phyloP scores from a whole-genome alignment of 2,888 invertebrate species.

The Synergus umbraculus region DNA sequence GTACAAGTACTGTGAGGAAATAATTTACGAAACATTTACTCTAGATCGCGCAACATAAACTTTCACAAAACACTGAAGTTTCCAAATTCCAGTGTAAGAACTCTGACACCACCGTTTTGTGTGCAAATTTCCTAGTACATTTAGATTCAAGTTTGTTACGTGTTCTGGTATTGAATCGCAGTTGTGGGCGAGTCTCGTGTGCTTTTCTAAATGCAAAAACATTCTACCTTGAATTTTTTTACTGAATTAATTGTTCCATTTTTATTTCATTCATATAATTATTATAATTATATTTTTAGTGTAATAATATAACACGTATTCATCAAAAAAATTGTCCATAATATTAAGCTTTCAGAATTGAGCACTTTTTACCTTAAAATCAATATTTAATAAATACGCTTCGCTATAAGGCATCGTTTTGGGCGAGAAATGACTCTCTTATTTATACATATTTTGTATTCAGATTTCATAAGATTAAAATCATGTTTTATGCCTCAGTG shows the following conservation, averaged over 20 bases:
- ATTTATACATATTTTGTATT: background rate
- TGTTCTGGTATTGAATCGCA: background rate
- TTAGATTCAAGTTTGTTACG: background rate
- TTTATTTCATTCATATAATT: background rate
- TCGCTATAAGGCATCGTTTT: too few relatives aligned
- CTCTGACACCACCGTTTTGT: background rate
- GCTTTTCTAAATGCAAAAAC: background rate
- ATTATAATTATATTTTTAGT: too few relatives aligned
- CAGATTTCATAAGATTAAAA: background rate
- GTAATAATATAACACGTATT: too few relatives aligned
- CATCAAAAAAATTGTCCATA: too few relatives aligned
- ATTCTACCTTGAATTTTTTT: background rate
- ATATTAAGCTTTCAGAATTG: background rate
- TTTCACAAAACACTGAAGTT: slow-evolving; percentile 3
- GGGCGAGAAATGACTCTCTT: too few relatives aligned
- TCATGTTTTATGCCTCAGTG: background rate
- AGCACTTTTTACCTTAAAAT: too few relatives aligned
- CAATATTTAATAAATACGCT: background rate
- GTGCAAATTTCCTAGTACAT: background rate
- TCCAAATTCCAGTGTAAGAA: background rate
- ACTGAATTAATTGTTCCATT: background rate
- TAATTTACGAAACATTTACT: background rate
- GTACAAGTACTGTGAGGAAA: background rate
- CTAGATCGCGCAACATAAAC: background rate
- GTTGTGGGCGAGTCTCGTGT: background rate